Conservation (phyloP, 2,888 invertebrate species). For the Melitaea athalia region DNA sequence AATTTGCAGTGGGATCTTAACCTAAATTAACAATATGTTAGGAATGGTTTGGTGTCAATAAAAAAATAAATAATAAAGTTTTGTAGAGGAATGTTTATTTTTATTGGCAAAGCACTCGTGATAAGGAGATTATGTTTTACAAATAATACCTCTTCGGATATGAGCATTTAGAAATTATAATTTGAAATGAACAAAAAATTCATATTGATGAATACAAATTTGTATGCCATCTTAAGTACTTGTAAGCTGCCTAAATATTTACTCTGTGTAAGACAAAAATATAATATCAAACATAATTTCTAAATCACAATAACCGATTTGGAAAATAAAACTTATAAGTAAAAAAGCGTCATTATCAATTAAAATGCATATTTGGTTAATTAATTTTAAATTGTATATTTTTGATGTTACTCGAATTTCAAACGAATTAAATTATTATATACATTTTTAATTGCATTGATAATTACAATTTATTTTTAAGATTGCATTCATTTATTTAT, state of each 20-base stretch:
- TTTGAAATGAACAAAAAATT: background rate
- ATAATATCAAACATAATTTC: background rate
- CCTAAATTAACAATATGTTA: background rate
- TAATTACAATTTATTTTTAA: background rate
- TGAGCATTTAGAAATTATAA: constrained; percentile 6
- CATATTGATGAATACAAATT: background rate
- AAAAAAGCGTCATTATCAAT: constrained; percentile 5
- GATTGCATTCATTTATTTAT: background rate
- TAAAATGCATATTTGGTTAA: background rate
- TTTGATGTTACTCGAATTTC: constrained; percentile 3
- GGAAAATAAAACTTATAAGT: background rate
- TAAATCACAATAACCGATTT: background rate
- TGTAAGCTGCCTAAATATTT: background rate
- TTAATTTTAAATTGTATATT: background rate
- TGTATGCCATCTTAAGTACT: background rate
- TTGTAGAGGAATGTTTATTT: constrained; percentile 63
- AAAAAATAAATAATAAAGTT: constrained; percentile 38
- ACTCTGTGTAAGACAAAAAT: background rate
- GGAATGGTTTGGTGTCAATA: background rate
- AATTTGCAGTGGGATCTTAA: too few species aligned
- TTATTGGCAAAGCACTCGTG: constrained; percentile 16
- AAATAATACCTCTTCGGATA: constrained; percentile 9
- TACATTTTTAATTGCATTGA: background rate
- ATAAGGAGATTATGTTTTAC: constrained; percentile 5
- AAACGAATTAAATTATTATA: background rate